Evolutionary conservation across 2,888 invertebrate species (phyloP), one percentile per base, ranked within the genome.

Genomic region (Nemotelus nigrinus): DNA sequence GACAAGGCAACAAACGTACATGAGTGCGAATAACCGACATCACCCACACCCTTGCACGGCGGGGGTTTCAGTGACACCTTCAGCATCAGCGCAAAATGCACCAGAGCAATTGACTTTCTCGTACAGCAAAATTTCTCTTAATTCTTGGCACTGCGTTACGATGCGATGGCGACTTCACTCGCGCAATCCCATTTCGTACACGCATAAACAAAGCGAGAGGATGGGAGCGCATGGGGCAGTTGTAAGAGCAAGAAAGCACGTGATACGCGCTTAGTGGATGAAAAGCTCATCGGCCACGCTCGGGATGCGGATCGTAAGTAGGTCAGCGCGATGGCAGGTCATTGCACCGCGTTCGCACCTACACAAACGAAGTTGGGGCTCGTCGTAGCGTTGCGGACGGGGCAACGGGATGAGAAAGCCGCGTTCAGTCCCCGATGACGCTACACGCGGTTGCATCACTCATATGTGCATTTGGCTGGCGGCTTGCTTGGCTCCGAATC

Each of bases 291-390:
- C 85, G 84, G 83, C 79, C 80, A 81, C 81, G 83, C 83, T 84
- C 85, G 84, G 84, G 82, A 82, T 82, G 83, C 71, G 68, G 86
- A 85, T 87, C 86, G 87, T 87, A 87, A 87, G 87, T 87, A 86
- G 87, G 87, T 87, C 87, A 87, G 84, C 85, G 83, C 86, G 86
- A 86, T 85, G 86, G 84, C 85, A 86, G 87, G 87, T 87, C 87
- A 87, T 83, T 87, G 87, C 87, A 87, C 87, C 85, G 80, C 80
- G 48, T 71, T 60, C 41, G 25, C 55, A 64, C 65, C 64, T 43
- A 76, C 45, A 76, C 75, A 58, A 47, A 47, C 44, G 50, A 50
- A 68, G 48, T 10, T 6, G 53, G 57, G 43, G 68, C 41, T 50
- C 25, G 65, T 65, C 8, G 25, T 25, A 25, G 25, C 25, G 25